These are phyloP conservation scores for Prionailurus viverrinus DNA, from an alignment of 2,113 vertebrate genomes.

Conservation along the genomic window DNA sequence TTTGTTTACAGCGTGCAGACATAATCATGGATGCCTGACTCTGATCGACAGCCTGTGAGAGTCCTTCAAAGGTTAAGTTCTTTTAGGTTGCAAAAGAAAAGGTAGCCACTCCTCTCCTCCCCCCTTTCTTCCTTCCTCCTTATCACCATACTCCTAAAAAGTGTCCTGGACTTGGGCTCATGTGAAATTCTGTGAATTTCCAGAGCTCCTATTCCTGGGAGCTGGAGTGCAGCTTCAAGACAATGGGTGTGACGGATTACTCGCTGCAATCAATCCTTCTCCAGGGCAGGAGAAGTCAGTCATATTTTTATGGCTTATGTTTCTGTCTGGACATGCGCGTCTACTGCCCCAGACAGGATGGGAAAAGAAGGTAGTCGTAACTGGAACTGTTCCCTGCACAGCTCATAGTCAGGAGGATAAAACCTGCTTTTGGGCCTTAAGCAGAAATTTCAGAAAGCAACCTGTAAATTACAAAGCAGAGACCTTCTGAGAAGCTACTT, in stretches of 20 bases:
- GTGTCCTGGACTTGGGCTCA: not conserved
- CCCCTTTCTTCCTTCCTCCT: not conserved
- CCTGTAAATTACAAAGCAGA: not conserved
- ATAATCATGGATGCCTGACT: not conserved
- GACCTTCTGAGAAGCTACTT: not conserved
- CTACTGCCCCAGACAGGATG: not conserved
- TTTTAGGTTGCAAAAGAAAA: not conserved
- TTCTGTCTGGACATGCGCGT: not conserved
- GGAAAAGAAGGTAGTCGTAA: not conserved
- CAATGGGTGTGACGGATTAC: too few species aligned
- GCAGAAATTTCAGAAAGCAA: constrained; percentile 49
- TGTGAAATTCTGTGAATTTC: not conserved
- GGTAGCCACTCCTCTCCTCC: not conserved
- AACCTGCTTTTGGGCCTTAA: not conserved
- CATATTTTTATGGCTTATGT: not conserved
- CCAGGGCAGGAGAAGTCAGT: not conserved
- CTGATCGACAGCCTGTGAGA: not conserved
- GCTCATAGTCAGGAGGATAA: not conserved
- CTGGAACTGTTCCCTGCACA: not conserved
- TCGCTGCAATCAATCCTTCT: not conserved
- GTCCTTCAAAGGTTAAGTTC: not conserved
- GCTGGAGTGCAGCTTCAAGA: too few species aligned
- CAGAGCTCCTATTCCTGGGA: too few species aligned
- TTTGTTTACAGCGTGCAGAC: not conserved
- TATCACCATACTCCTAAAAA: not conserved